Conservation (phyloP, 2,113 vertebrate species). For the Grallaria varia region DNA sequence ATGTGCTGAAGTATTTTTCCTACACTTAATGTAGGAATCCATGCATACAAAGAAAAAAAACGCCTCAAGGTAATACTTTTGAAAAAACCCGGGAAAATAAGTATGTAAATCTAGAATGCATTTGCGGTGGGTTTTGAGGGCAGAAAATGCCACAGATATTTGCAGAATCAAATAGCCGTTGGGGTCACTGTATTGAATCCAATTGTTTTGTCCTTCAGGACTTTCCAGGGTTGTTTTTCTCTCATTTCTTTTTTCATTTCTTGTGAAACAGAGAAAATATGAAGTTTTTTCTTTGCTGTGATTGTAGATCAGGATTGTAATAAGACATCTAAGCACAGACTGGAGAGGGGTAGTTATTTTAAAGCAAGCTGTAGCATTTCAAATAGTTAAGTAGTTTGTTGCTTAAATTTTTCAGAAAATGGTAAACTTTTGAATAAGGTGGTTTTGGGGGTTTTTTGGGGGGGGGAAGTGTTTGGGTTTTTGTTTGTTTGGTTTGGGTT, state of each 20-base stretch:
- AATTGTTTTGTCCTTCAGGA: background rate
- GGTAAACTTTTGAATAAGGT: background rate
- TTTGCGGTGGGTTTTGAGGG: background rate
- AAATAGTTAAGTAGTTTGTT: background rate
- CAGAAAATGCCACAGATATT: background rate
- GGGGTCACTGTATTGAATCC: background rate
- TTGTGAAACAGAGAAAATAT: background rate
- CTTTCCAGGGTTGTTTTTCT: background rate
- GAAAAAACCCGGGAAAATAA: background rate
- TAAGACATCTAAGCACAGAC: background rate
- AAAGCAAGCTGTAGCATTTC: background rate
- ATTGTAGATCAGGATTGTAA: background rate
- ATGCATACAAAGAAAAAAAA: background rate
- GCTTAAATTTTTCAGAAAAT: background rate
- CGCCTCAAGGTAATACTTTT: background rate
- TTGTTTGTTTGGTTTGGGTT: background rate
- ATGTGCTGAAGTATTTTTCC: background rate
- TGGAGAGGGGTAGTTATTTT: background rate
- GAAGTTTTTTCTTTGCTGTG: rapidly evolving
- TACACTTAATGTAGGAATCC: background rate
- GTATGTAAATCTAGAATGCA: background rate
- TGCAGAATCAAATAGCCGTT: background rate
- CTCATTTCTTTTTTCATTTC: background rate
- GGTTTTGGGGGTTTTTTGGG: background rate
- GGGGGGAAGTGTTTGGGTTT: background rate